Base-by-base conservation (phyloP, 2,797 vertebrate genomes). In the Myotis daubentonii region DNA sequence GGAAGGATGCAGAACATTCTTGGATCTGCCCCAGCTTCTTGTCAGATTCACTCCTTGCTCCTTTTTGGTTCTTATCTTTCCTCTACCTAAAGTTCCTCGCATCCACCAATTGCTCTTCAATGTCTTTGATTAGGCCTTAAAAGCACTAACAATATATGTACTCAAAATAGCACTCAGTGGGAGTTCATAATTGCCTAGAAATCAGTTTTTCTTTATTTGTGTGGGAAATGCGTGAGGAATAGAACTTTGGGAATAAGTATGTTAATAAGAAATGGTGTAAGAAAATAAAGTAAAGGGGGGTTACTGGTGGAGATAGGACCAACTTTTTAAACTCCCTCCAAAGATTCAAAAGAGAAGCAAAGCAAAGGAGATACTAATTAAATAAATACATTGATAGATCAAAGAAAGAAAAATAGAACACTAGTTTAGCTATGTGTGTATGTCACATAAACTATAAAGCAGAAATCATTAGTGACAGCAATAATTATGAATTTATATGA, bases 401-500 rank as follows among this genome's bases (percentile, higher is more conserved):
- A 5, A 62, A 44, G 11, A 30, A 74, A 82, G 66, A 66, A 87
- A 85, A 33, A 57, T 55, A 55, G 22, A 47, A 28, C 30, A 28
- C 13, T 41, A 30, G 6, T 47, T 8, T 86, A 94, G 33, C 76
- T 95, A 4, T 68, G 20, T 23, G 15, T n/a, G 6, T 44, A 41
- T 74, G 70, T 74, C 41, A 81, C 23, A 30, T 91, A 94, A 89
- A 60, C 36, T 83, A 92, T 87, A 84, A 70, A 74, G 44, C 13
- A 91, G 41, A 74, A 93, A 55, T 41, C 23, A 79, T 44, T 72
- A 81, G 76, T 36, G 57, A 81, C 25, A 87, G 8, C n/a, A 41
- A 3, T 87, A 90, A 80, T 20, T 94, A 38, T 87, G 44, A 87
- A 80, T 79, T 94, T 87, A 65, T 30, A 41, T 70, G 30, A 83